phyloP scores from a whole-genome alignment of 2,797 vertebrate genomes.

The Danio jaintianensis region DNA sequence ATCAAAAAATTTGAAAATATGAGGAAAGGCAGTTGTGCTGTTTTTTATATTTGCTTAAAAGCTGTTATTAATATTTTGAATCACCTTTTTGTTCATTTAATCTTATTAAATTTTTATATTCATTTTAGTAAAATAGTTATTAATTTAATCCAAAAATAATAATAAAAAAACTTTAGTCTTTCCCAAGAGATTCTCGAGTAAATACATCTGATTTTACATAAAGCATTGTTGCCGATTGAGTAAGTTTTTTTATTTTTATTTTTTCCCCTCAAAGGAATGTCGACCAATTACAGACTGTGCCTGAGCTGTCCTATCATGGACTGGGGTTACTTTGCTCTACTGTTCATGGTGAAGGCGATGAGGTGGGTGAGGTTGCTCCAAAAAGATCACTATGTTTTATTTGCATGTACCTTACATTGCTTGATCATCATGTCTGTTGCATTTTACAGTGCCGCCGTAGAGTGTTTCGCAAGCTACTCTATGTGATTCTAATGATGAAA shows the following conservation, averaged over 20 bases:
- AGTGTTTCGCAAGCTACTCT: constrained; percentile 85
- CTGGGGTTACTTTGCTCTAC: constrained; percentile 84
- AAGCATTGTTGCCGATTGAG: not conserved
- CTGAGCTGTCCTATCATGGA: constrained; percentile 88
- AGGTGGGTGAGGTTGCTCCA: constrained; percentile 74
- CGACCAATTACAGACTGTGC: constrained; percentile 75
- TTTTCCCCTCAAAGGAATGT: constrained; percentile 73
- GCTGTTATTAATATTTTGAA: not conserved
- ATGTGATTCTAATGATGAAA: constrained; percentile 88
- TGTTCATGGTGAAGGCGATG: constrained; percentile 82
- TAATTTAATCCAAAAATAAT: not conserved
- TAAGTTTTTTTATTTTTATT: not conserved
- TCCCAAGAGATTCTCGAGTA: not conserved
- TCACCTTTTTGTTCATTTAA: not conserved
- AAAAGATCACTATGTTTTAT: not conserved
- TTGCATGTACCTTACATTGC: not conserved
- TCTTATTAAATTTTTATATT: not conserved
- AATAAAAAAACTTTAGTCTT: not conserved
- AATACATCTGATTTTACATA: not conserved
- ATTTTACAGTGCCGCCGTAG: constrained; percentile 77
- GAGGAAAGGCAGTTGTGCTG: not conserved
- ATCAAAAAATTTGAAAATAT: constrained; percentile 59
- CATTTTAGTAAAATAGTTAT: not conserved
- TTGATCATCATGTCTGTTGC: not conserved
- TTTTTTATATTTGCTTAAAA: not conserved